Evolutionary conservation across 2,888 invertebrate species (phyloP).

Genomic region (Netelia inedita): DNA sequence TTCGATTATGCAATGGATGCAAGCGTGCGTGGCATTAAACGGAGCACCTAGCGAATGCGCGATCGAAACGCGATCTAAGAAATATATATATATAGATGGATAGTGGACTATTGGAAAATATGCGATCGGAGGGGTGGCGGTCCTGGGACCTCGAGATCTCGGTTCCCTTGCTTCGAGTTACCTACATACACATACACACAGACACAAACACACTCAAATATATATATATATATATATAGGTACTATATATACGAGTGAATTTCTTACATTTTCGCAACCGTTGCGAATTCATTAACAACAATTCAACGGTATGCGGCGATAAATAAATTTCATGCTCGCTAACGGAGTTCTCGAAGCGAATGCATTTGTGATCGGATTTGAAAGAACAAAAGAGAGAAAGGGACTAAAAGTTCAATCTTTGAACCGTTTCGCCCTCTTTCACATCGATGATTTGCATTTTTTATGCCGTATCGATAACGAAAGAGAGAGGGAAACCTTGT

Average conservation of each 20-base stretch:
- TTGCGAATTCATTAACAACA: conserved; percentile 60
- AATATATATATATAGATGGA: conserved; percentile 10
- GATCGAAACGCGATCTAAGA: conserved; percentile 64
- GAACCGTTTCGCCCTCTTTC: conserved; percentile 19
- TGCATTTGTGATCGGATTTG: background rate
- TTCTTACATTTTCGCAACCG: conserved; percentile 38
- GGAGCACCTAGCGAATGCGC: conserved; percentile 44
- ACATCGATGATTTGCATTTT: background rate
- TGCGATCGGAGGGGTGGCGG: background rate
- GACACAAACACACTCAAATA: background rate
- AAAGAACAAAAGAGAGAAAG: background rate
- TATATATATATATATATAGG: background rate
- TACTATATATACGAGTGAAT: background rate
- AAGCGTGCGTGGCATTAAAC: conserved; percentile 67
- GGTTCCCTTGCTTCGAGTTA: conserved; percentile 20
- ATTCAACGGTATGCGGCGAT: conserved; percentile 33
- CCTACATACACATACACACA: background rate
- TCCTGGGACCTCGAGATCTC: conserved; percentile 43
- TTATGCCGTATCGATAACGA: conserved; percentile 1
- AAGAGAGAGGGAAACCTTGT: conserved; percentile 10
- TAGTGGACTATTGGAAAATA: background rate
- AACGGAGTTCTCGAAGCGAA: background rate
- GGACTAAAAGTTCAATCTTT: conserved; percentile 16
- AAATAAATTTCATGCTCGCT: conserved; percentile 59
- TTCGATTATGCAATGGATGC: conserved; percentile 66